Conservation (phyloP, 1,140 invertebrate species). For the Helicoverpa armigera region DNA sequence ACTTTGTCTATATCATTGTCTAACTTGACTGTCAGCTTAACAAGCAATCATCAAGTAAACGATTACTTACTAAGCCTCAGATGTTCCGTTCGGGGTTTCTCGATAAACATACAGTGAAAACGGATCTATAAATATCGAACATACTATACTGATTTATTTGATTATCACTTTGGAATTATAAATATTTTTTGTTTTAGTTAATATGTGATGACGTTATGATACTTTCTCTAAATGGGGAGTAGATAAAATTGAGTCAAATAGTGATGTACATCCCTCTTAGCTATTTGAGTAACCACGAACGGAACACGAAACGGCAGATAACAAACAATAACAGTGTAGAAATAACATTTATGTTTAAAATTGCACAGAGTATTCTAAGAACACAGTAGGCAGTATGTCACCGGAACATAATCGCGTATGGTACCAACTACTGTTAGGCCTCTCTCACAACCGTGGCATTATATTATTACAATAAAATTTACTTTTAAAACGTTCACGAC, state of each 20-base stretch:
- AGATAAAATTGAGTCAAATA: neutral
- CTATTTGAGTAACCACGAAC: conserved; percentile 36
- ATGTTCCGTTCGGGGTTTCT: conserved; percentile 36
- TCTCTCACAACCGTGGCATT: conserved; percentile 82
- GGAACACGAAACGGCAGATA: conserved; percentile 50
- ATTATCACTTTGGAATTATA: neutral
- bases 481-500: conserved; percentile 29
- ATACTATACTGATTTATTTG: neutral
- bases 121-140: conserved; percentile 3
- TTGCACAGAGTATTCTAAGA: conserved; percentile 73
- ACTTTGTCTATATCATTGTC: conserved; percentile 22
- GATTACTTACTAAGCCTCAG: neutral
- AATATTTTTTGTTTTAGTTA: neutral
- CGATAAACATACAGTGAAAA: neutral
- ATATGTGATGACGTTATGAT: neutral
- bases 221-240: neutral
- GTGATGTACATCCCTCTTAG: neutral
- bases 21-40: conserved; percentile 12
- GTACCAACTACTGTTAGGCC: conserved; percentile 78
- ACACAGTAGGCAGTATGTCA: conserved; percentile 80
- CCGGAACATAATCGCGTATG: conserved; percentile 62
- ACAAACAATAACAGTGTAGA: conserved; percentile 75
- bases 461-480: conserved; percentile 42
- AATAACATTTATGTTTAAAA: conserved; percentile 67
- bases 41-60: neutral